Conservation (phyloP, 2,888 invertebrate genomes). For the Subacronicta megacephala region DNA sequence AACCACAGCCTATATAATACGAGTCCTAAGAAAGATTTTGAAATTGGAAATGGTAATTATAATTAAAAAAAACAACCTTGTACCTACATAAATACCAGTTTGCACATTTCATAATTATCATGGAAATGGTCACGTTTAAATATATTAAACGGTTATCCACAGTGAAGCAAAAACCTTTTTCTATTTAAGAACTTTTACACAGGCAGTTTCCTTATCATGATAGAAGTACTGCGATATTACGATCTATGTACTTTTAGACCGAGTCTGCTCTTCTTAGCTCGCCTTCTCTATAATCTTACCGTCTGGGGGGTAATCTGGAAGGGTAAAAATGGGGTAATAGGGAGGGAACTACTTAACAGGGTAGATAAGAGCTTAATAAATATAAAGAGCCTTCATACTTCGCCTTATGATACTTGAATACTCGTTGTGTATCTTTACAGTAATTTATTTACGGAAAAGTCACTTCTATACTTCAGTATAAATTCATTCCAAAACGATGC, state of each 20-base stretch:
- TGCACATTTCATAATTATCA: too few relatives aligned
- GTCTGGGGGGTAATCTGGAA: slow-evolving; percentile 32
- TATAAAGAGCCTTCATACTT: slow-evolving; percentile 32
- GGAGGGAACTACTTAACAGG: slow-evolving; percentile 32
- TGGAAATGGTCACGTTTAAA: not conserved
- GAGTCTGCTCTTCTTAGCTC: slow-evolving; percentile 3
- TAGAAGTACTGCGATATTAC: slow-evolving; percentile 15
- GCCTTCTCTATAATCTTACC: slow-evolving; percentile 35
- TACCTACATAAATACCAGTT: too few relatives aligned
- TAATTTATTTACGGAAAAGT: slow-evolving; percentile 15
- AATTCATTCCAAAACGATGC: not conserved
- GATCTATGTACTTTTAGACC: slow-evolving; percentile 21
- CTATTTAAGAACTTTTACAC: not conserved
- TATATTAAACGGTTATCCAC: not conserved
- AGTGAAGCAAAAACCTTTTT: not conserved
- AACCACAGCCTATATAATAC: too few relatives aligned
- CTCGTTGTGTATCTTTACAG: slow-evolving; percentile 5
- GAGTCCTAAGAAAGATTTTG: too few relatives aligned
- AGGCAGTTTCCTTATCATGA: slow-evolving; percentile 7
- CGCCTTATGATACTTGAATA: slow-evolving; percentile 32
- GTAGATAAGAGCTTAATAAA: slow-evolving; percentile 42
- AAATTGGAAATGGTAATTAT: too few relatives aligned
- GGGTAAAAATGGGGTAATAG: slow-evolving; percentile 47
- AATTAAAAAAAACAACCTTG: too few relatives aligned
- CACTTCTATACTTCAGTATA: not conserved